Evolutionary conservation across 2,113 vertebrate species (phyloP), one percentile per base, ranked within the genome.

Genomic region (Cyprinodon tularosa): DNA sequence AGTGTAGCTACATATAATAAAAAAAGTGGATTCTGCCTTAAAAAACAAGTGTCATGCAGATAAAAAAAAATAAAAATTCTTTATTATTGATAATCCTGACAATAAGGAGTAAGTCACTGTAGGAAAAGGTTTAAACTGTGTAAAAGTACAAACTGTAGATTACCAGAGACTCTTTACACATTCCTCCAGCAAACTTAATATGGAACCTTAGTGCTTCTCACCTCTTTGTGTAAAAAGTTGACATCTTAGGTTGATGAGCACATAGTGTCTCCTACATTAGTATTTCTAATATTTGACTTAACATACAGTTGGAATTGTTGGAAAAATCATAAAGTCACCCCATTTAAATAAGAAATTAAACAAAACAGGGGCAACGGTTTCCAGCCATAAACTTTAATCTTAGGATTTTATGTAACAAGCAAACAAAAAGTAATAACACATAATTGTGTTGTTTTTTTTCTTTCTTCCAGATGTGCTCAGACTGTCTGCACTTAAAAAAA

Each of bases 281-380:
- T 77, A 48, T 62, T 48, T 73, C 37, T 36, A 72, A 50, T 53
- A 79, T 38, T 60, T 69, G 40, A 83, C 66, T 4, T 66, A 74
- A 9, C 9, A 1, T 53, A 4, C 29, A 29, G 29, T 29, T 29
- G 29, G 29, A 29, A 29, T 29, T 29, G 62, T 39, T 12, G 4
- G 3, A 39, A 44, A 13, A 11, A 44, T 66, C 2, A 63, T 15
- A 40, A 20, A 10, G 3, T 2, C n/a, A 1, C 42, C 9, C 42
- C 4, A 9, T 42, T 42, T 42, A 42, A 42, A 57, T 29, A 29
- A 29, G 29, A 29, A 29, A 29, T 29, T 29, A 29, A 29, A 29
- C 29, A 29, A 29, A 29, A 29, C 29, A 29, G 29, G 29, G 29
- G 29, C 29, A 29, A 29, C 2, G 29, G 29, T 29, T n/a, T 20